Conservation (phyloP, 2,113 vertebrate species). For the Eulemur rufifrons region DNA sequence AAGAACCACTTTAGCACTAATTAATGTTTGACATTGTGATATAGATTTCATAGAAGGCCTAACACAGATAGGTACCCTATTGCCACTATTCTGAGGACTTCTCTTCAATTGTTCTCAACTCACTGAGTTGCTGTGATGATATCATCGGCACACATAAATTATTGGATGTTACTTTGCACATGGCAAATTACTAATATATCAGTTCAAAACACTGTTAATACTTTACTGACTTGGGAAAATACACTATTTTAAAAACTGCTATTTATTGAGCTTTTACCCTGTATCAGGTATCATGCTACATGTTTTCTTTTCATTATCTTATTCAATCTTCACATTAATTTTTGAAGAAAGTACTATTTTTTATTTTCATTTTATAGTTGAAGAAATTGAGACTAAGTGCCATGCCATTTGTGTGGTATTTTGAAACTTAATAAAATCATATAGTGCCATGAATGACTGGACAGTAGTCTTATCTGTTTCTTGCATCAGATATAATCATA, state of each 20-base stretch:
- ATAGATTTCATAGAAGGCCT: neutral
- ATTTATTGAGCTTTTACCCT: neutral
- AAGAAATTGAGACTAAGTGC: neutral
- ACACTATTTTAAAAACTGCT: neutral
- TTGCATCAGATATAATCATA: neutral
- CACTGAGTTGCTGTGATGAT: neutral
- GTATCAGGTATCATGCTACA: neutral
- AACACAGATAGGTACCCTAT: neutral
- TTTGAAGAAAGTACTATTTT: neutral
- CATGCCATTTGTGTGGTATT: neutral
- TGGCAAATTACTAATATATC: neutral
- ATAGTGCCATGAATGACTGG: neutral
- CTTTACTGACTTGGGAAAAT: neutral
- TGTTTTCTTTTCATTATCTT: neutral
- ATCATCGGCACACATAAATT: neutral
- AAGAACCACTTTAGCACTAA: neutral
- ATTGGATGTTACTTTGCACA: neutral
- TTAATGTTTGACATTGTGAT: neutral
- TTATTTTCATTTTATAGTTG: conserved; percentile 1
- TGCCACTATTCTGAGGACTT: neutral
- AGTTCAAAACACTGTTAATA: neutral
- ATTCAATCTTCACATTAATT: neutral
- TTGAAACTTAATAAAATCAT: neutral
- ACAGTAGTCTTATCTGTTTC: neutral
- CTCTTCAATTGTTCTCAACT: neutral